A percentile compares a stretch with the other conserved stretches of the same genome.
phyloP scores from a whole-genome alignment of 2,113 vertebrate species.

The Pluvianellus socialis region DNA sequence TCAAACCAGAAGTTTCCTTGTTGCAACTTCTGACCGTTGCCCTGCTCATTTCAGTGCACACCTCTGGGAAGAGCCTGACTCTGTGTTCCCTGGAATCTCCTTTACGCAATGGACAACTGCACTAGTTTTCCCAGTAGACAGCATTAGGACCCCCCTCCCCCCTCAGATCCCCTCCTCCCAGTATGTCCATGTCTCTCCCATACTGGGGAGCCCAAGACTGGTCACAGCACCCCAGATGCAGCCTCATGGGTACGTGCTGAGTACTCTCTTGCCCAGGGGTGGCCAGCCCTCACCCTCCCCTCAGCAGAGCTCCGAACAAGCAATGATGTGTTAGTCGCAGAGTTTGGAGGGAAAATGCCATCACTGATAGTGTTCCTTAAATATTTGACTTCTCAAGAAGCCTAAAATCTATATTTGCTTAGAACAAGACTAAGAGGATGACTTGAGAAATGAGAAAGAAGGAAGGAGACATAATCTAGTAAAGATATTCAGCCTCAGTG shows the following conservation, averaged over 20 bases:
- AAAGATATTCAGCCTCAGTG: neutral
- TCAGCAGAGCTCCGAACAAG: neutral
- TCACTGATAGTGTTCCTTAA: neutral
- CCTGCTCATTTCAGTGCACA: neutral
- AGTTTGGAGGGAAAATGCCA: neutral
- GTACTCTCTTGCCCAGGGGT: rapidly evolving
- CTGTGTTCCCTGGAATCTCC: neutral
- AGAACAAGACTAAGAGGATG: neutral
- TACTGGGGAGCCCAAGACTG: neutral
- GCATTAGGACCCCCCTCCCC: neutral
- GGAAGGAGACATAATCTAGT: neutral
- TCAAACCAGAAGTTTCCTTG: neutral
- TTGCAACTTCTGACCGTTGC: neutral
- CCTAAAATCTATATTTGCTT: neutral
- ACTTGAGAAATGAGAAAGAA: neutral
- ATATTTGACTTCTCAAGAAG: neutral
- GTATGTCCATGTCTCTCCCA: neutral
- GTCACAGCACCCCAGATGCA: neutral
- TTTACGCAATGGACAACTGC: neutral
- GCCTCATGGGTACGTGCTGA: neutral
- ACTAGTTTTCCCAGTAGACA: rapidly evolving
- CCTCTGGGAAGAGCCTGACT: neutral
- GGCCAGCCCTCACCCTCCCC: neutral
- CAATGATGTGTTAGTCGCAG: neutral
- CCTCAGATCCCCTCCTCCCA: rapidly evolving